Evolutionary conservation across 2,113 vertebrate genomes (phyloP), one percentile per base, ranked within the genome.

Genomic region (Neotragus moschatus): DNA sequence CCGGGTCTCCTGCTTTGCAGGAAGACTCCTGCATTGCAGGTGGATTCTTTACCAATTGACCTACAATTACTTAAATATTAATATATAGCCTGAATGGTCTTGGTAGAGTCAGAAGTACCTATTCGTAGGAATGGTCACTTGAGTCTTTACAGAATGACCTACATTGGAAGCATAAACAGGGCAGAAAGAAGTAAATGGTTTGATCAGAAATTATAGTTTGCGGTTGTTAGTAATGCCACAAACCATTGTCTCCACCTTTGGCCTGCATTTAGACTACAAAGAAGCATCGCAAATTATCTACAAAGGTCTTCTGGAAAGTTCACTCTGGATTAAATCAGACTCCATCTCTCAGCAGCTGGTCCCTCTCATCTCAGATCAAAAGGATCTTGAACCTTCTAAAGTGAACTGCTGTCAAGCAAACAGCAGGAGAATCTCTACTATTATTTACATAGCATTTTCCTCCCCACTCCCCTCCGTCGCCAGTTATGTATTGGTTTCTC

Each of bases 351-450:
- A 75, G 95, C 98, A 98, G 97, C 97, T 98, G 97, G 97, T 84
- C 94, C 94, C 94, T 97, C 97, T 98, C 97, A 89, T 88, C 88
- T 93, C 45, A 98, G 97, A 98, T 98, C 98, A 98, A 98, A 98
- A 96, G 96, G 88, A 88, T 95, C 92, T 90, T 80, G 96, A 96
- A 89, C 73, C 61, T 96, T 98, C 96, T 82, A 84, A 73, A 98
- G 94, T 56, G 95, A 97, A 95, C 95, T 95, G 66, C 94, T 98
- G 90, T 98, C 97, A 94, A 96, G 79, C 66, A 75, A 92, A 94
- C 97, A 98, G 97, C 97, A 97, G 96, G 97, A 88, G 55, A 87
- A 97, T 88, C 96, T 98, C 97, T 87, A 73, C 88, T 92, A 89
- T 96, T 97, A 96, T 98, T 98, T 97, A 98, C 93, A 97, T 80